Base-by-base conservation (phyloP, 2,888 invertebrate species). In the Amphipyra tragopoginis region DNA sequence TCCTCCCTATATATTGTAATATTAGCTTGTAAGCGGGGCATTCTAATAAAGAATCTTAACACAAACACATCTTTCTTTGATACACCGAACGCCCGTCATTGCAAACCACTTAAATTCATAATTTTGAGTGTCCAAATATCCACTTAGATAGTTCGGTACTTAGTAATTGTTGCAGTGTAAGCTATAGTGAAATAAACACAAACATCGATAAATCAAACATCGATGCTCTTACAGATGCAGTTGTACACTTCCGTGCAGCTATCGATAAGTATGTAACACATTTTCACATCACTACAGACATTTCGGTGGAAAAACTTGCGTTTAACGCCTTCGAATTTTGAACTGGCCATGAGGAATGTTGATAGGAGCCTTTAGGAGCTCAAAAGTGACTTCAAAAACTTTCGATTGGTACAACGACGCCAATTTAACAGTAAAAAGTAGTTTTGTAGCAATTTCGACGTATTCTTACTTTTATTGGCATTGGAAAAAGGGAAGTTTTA, bases 241-340 rank as follows among this genome's bases (percentile, higher is more conserved):
- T 7, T 7, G 5, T 5, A 29, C 29, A 29, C 29, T 7, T 29
- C 4, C 14, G 11, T 43, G n/a, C 44, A 29, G 2, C 1, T 58
- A 50, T 76, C 64, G 64, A 67, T 43, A 73, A 26, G 0, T 54
- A 6, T 13, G 1, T 42, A 15, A 21, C 2, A 43, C 10, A 15
- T 13, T 11, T 8, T 6, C 21, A 11, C 72, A 57, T 53, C 73
- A 53, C 56, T 66, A 56, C 3, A 38, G 9, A 42, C 40, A 49
- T 53, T 63, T 57, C 29, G 13, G 9, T 40, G 49, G 78, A 85
- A 86, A 85, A 85, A 86, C 74, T 82, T 74, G 74, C 80, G 64
- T 76, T 77, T 75, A 80, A 76, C 80, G 75, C 76, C 72, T 76
- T 75, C 56, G 75, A 67, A 71, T 75, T 73, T 77, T 64, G 77